Conservation (phyloP, 2,888 invertebrate genomes). For the Spicauda simplicius region DNA sequence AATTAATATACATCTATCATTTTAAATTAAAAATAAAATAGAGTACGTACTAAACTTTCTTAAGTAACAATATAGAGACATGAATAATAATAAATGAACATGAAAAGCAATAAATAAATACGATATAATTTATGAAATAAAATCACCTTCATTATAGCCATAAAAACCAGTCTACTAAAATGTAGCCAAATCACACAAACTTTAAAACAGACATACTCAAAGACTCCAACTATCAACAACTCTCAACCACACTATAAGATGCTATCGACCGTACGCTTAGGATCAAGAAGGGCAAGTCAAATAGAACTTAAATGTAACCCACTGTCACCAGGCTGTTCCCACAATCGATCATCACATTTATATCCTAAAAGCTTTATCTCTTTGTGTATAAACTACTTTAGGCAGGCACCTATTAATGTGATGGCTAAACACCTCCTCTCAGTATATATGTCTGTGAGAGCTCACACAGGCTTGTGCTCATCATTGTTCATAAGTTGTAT, state of each 20-base stretch:
- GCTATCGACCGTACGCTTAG: slow-evolving; percentile 70
- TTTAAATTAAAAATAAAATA: too few relatives aligned
- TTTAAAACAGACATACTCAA: not conserved
- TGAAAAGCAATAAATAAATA: too few relatives aligned
- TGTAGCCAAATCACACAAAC: too few relatives aligned
- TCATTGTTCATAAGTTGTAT: too few relatives aligned
- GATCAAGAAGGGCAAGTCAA: slow-evolving; percentile 64
- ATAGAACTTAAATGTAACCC: slow-evolving; percentile 61
- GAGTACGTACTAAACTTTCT: too few relatives aligned
- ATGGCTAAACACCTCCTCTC: not conserved
- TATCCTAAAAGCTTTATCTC: slow-evolving; percentile 81
- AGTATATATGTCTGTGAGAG: not conserved
- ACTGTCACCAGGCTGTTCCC: slow-evolving; percentile 79
- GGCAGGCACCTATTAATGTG: slow-evolving; percentile 43
- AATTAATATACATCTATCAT: too few relatives aligned
- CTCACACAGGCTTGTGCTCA: not conserved
- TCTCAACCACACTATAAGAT: slow-evolving; percentile 52
- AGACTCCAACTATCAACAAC: slow-evolving; percentile 62
- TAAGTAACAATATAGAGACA: too few relatives aligned
- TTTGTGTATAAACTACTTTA: slow-evolving; percentile 41
- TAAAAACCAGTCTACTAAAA: too few relatives aligned
- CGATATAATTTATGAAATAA: too few relatives aligned
- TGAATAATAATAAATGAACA: too few relatives aligned
- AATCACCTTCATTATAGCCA: too few relatives aligned
- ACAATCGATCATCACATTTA: slow-evolving; percentile 81